phyloP scores from a whole-genome alignment of 1,140 invertebrate species.

The Drosophila ogumai region DNA sequence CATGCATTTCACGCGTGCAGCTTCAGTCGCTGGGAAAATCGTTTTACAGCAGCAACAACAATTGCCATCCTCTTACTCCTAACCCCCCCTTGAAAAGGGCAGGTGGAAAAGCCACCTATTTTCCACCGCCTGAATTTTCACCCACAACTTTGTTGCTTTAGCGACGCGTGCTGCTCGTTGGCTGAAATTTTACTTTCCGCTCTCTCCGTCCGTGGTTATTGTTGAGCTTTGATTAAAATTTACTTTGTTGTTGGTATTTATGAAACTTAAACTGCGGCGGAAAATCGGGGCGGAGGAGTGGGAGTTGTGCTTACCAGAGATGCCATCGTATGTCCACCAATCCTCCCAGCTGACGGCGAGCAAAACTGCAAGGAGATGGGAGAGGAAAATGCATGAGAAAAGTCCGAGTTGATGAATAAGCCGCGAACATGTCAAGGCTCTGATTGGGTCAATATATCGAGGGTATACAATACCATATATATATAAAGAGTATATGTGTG shows the following conservation, averaged over 20 bases:
- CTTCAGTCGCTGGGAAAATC: slow-evolving; percentile 59
- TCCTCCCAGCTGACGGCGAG: slow-evolving; percentile 94
- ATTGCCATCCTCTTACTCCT: slow-evolving; percentile 21
- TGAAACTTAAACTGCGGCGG: slow-evolving; percentile 46
- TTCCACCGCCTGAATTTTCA: slow-evolving; percentile 8
- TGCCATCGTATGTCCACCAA: slow-evolving; percentile 97
- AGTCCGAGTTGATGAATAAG: slow-evolving; percentile 5
- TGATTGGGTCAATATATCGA: slow-evolving; percentile 15
- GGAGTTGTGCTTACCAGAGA: slow-evolving; percentile 90
- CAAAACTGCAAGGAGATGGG: slow-evolving; percentile 74
- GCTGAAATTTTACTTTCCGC: slow-evolving; percentile 46
- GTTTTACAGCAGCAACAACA: slow-evolving; percentile 44
- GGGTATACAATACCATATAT: too few species aligned
- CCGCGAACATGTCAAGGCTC: slow-evolving; percentile 20
- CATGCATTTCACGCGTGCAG: slow-evolving; percentile 57
- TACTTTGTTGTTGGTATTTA: slow-evolving; percentile 71
- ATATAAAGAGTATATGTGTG: neutral
- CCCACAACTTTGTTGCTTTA: slow-evolving; percentile 66
- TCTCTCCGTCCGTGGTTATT: slow-evolving; percentile 50
- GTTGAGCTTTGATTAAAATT: slow-evolving; percentile 72
- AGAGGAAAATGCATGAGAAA: slow-evolving; percentile 2
- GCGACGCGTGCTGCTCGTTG: slow-evolving; percentile 54
- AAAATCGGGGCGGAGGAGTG: neutral
- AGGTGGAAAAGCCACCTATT: slow-evolving; percentile 28
- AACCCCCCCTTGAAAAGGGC: neutral